Percentiles rank a stretch among this genome's conserved stretches.
phyloP scores from a whole-genome alignment of 35 echinoderm and acorn worm genomes.

The Patiria miniata region DNA sequence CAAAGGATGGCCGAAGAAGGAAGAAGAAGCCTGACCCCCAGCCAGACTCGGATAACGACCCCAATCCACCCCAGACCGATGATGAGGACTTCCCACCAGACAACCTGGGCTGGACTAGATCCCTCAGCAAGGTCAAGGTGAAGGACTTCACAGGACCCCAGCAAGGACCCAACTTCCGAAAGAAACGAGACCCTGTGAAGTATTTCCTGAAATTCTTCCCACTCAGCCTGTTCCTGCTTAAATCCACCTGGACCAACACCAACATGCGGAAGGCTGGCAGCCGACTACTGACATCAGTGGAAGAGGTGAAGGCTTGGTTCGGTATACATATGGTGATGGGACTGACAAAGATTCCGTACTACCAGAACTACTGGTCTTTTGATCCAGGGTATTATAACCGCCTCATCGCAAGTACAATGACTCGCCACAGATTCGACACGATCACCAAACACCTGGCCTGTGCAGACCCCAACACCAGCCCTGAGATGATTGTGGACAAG shows the following conservation, averaged over 20 bases:
- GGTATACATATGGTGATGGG: constrained; percentile 39
- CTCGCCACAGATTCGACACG: constrained; percentile 18
- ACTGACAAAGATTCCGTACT: neutral
- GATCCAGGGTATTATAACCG: constrained; percentile 17
- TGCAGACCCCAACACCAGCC: neutral
- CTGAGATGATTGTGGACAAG: neutral
- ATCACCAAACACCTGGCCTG: neutral
- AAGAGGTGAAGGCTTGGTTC: constrained; percentile 45
- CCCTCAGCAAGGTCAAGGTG: neutral
- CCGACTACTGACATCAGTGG: neutral
- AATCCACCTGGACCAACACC: constrained; percentile 12
- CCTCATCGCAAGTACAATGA: constrained; percentile 26
- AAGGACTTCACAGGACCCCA: constrained; percentile 4
- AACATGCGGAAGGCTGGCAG: neutral
- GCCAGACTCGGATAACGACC: constrained; percentile 21
- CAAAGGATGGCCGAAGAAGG: neutral
- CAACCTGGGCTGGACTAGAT: constrained; percentile 10
- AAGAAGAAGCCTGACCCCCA: neutral
- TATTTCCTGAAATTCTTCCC: constrained; percentile 35
- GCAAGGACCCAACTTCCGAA: constrained; percentile 18
- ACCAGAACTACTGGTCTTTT: constrained; percentile 42
- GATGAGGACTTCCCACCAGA: neutral
- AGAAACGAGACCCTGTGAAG: neutral
- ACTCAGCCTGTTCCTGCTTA: neutral
- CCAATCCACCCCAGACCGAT: neutral